Conservation (phyloP, 2,113 vertebrate species). For the Gavia stellata region DNA sequence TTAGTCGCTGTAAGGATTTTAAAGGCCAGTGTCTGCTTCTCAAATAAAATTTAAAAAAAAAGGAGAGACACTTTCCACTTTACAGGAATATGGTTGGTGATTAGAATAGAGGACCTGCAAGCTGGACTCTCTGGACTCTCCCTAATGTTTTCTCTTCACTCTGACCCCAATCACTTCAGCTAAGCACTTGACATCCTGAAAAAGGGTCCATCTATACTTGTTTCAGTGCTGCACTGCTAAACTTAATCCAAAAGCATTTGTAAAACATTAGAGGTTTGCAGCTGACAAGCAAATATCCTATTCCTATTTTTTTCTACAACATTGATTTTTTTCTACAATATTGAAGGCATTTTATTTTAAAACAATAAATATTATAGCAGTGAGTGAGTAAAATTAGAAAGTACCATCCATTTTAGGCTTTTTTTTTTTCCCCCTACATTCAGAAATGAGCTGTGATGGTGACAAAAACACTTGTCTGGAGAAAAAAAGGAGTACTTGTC, state of each 20-base stretch:
- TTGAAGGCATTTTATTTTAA: neutral
- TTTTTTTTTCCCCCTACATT: neutral
- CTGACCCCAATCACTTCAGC: slow-evolving; percentile 30
- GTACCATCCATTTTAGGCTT: neutral
- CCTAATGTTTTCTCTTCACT: neutral
- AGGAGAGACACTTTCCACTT: neutral
- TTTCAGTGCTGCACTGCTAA: neutral
- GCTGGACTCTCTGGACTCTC: neutral
- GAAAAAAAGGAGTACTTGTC: neutral
- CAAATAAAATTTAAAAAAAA: neutral
- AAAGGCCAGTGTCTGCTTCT: neutral
- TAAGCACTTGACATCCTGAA: neutral
- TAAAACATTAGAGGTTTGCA: neutral
- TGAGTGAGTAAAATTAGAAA: neutral
- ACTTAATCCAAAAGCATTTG: neutral
- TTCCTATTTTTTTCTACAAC: neutral
- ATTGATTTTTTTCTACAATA: neutral
- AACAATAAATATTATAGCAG: neutral
- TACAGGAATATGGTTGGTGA: neutral
- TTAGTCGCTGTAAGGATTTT: neutral
- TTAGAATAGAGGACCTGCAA: neutral
- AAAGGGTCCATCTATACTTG: neutral
- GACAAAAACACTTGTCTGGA: neutral
- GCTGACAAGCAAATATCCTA: neutral
- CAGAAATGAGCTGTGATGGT: neutral